These are phyloP conservation scores for Eucriotettix oculatus DNA, from an alignment of 2,888 invertebrate genomes.

Conservation along the genomic window DNA sequence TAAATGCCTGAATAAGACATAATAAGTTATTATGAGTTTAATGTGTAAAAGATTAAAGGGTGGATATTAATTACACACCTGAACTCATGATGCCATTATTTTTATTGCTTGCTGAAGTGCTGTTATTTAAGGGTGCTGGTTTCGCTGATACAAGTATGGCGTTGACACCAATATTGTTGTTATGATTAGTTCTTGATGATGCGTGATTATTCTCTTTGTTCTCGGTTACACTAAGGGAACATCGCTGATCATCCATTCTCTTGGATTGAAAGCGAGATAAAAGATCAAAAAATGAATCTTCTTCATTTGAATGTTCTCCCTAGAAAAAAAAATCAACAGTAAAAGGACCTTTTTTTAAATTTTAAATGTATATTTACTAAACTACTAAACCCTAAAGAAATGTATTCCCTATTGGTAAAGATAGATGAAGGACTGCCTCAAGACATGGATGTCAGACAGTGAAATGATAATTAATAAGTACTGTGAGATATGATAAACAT, in stretches of 20 bases:
- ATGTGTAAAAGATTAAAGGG: too few species aligned
- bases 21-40: too few species aligned
- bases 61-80: background rate
- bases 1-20: too few species aligned
- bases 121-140: conserved; percentile 15
- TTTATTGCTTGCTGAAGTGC: conserved; percentile 13
- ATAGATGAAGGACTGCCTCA: too few species aligned
- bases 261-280: conserved; percentile 83
- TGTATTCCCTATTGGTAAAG: too few species aligned
- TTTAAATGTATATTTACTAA: too few species aligned
- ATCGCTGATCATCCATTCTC: conserved; percentile 94
- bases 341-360: too few species aligned
- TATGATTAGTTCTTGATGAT: conserved; percentile 4
- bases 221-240: conserved; percentile 40
- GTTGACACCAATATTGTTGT: conserved; percentile 3
- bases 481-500: too few species aligned
- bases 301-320: conserved; percentile 41
- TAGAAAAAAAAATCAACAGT: background rate
- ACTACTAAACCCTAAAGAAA: too few species aligned
- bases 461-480: too few species aligned
- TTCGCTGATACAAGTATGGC: background rate
- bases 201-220: conserved; percentile 26
- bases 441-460: too few species aligned
- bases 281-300: conserved; percentile 87
- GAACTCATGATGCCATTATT: conserved; percentile 9